Evolutionary conservation across 2,888 invertebrate species (phyloP), one percentile per base, ranked within the genome.

Genomic region (Lordiphosa andalusiaca): DNA sequence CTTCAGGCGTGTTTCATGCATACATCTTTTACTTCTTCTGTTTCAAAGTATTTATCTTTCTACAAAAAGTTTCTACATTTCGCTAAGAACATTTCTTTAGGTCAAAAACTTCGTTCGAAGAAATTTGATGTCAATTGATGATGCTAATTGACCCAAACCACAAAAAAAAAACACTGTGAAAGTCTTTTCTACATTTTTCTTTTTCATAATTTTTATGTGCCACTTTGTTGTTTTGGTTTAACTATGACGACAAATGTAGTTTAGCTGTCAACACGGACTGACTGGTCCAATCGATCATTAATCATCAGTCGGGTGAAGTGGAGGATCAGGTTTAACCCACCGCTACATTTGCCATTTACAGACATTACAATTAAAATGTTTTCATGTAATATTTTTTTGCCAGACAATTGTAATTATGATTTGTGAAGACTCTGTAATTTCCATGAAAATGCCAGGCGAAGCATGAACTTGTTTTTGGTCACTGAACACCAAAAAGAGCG

Each of bases 391-490:
- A 46, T 40, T 33, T 46, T 46, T 16, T 16, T 16, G n/a, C 42
- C 16, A 36, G 13, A 16, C 35, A 37, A 46, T 35, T 21, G 62
- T 57, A 70, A 64, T 84, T 71, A 65, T 61, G 62, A 71, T 75
- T 75, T 82, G 63, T 57, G 58, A 72, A 30, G 30, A 30, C 30
- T 30, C 30, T 9, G 30, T 30, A 30, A 30, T 81, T 81, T 75
- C 69, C 64, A 63, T 63, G 51, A 69, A 68, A 67, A 68, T 63
- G 67, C 23, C 62, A 67, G 51, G 48, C 69, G 67, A 64, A 78
- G 75, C 85, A 68, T 84, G 80, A 81, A 85, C 80, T 75, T 53
- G 66, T 74, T 69, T 78, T 78, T 74, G 63, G 50, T 67, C 73
- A 67, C 61, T 76, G 81, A 61, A 47, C 80, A 67, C 53, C 25